Conservation (phyloP, 2,797 vertebrate species). For the Enteromius radiatus region DNA sequence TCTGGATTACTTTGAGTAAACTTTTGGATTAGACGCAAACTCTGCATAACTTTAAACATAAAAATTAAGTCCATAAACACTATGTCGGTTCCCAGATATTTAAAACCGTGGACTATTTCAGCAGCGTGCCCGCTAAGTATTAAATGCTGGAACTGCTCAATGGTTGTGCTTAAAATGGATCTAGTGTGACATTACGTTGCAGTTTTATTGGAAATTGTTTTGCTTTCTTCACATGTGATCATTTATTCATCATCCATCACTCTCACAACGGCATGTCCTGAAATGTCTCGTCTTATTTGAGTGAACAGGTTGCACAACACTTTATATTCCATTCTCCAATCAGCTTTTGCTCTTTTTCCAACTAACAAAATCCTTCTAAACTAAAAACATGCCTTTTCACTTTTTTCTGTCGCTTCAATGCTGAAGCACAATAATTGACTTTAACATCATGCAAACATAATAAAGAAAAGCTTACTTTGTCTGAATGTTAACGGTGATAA, state of each 20-base stretch:
- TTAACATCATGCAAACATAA: slow-evolving; percentile 69
- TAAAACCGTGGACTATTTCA: not conserved
- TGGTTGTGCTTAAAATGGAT: slow-evolving; percentile 22
- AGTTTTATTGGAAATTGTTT: slow-evolving; percentile 12
- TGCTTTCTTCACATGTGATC: not conserved
- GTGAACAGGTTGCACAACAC: slow-evolving; percentile 44
- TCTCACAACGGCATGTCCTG: slow-evolving; percentile 24
- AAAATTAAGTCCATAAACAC: not conserved
- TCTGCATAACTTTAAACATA: not conserved
- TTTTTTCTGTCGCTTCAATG: slow-evolving; percentile 70
- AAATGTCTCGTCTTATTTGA: slow-evolving; percentile 35
- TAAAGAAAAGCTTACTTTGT: slow-evolving; percentile 63
- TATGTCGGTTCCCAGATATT: not conserved
- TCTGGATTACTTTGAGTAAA: not conserved
- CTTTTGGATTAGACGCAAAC: not conserved
- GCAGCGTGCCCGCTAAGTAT: not conserved
- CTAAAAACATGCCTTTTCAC: slow-evolving; percentile 72
- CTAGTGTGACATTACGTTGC: not conserved
- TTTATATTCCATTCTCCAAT: slow-evolving; percentile 31
- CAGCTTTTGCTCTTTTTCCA: slow-evolving; percentile 37
- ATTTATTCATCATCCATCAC: slow-evolving; percentile 27
- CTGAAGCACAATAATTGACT: slow-evolving; percentile 67
- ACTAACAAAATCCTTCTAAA: slow-evolving; percentile 59
- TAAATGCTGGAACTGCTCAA: slow-evolving; percentile 16
- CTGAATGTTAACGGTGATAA: slow-evolving; percentile 71